A percentile compares a stretch with the other conserved stretches of the same genome.
Conservation (phyloP, 2,888 invertebrate genomes). For the Chrysolina americana region DNA sequence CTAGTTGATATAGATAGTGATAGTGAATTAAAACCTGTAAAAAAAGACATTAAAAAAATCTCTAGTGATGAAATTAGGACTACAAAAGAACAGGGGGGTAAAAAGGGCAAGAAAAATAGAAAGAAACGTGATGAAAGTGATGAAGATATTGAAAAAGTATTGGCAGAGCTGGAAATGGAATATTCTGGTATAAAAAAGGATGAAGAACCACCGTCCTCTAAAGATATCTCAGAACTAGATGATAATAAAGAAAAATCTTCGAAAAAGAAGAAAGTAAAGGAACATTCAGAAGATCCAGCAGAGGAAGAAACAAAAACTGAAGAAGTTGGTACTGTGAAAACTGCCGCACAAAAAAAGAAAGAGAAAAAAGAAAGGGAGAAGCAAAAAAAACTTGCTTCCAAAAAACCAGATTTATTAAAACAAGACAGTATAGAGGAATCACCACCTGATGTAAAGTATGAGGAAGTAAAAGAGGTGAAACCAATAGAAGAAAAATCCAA, state of each 20-base stretch:
- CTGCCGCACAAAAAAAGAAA: slow-evolving; percentile 90
- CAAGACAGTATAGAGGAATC: slow-evolving; percentile 39
- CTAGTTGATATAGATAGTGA: slow-evolving; percentile 65
- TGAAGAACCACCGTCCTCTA: slow-evolving; percentile 26
- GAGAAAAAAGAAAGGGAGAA: slow-evolving; percentile 89
- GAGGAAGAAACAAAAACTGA: slow-evolving; percentile 73
- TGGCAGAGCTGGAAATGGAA: slow-evolving; percentile 88
- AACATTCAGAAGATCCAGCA: slow-evolving; percentile 48
- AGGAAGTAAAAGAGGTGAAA: slow-evolving; percentile 68
- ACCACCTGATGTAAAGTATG: slow-evolving; percentile 53
- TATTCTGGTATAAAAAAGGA: slow-evolving; percentile 72
- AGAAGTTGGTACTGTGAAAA: slow-evolving; percentile 78
- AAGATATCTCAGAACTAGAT: slow-evolving; percentile 63
- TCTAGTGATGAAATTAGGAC: slow-evolving; percentile 67
- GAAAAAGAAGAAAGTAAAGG: slow-evolving; percentile 54
- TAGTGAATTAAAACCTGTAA: slow-evolving; percentile 66
- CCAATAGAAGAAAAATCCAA: slow-evolving; percentile 65
- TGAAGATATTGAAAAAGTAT: slow-evolving; percentile 86
- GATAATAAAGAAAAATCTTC: slow-evolving; percentile 60
- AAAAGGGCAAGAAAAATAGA: slow-evolving; percentile 83
- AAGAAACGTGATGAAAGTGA: slow-evolving; percentile 83
- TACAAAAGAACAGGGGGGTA: slow-evolving; percentile 69
- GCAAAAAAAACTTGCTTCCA: slow-evolving; percentile 81
- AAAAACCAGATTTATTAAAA: slow-evolving; percentile 61
- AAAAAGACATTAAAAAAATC: slow-evolving; percentile 66